These are phyloP conservation scores for Caenorhabditis latens DNA, from an alignment of 1,140 invertebrate genomes.

Conservation along the genomic window DNA sequence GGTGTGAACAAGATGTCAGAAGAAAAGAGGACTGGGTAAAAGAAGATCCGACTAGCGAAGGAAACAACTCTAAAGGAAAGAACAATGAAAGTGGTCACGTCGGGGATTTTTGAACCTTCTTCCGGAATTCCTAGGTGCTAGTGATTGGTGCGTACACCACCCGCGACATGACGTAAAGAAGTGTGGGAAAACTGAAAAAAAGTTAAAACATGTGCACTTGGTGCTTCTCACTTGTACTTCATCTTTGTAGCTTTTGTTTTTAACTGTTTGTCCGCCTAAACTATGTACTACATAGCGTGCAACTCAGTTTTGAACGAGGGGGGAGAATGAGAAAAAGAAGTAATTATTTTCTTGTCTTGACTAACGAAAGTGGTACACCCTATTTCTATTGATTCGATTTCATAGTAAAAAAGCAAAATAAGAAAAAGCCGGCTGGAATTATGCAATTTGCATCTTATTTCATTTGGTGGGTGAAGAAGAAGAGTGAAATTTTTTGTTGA, in stretches of 20 bases:
- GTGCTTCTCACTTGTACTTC: slow-evolving; percentile 27
- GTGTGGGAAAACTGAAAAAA: background rate
- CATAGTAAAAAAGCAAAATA: background rate
- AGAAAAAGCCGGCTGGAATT: slow-evolving; percentile 16
- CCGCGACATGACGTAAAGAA: slow-evolving; percentile 17
- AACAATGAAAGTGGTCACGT: background rate
- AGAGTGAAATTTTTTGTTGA: slow-evolving; percentile 11
- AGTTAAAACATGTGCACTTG: slow-evolving; percentile 1
- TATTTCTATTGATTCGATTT: background rate
- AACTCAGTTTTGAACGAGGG: background rate
- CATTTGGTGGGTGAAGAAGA: background rate
- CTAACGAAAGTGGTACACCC: background rate
- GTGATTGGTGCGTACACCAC: slow-evolving; percentile 16
- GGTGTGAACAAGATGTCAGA: background rate
- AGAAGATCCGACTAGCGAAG: background rate
- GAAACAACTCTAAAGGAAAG: background rate
- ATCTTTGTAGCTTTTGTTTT: background rate
- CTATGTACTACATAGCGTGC: slow-evolving; percentile 13
- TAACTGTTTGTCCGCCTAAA: background rate
- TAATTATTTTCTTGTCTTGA: slow-evolving; percentile 17
- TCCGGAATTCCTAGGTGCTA: slow-evolving; percentile 19
- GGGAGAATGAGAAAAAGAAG: slow-evolving; percentile 1
- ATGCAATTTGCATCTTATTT: slow-evolving; percentile 50
- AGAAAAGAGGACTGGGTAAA: background rate
- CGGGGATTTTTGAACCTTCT: slow-evolving; percentile 26